Evolutionary conservation across 2,888 invertebrate species (phyloP), one percentile per base, ranked within the genome.

Genomic region (Globia sparganii): DNA sequence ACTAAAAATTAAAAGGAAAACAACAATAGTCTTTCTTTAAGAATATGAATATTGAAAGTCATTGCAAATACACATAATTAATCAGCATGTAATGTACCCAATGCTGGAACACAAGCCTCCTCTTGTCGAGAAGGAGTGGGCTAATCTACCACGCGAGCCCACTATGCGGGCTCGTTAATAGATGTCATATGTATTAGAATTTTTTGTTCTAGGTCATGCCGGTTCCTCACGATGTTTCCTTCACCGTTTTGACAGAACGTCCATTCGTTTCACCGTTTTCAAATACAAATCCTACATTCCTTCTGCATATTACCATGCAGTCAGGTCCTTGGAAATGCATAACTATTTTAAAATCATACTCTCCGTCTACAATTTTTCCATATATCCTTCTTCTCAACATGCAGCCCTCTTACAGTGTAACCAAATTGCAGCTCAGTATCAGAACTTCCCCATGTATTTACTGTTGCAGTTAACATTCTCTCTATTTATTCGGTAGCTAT

Each of bases 341-440:
- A 61, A 9, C 15, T 11, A 1, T 31, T 43, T 18, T 25, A 18
- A 31, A 56, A 43, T 28, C 25, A 46, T 46, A 18, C 18, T n/a
- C 2, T 18, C 34, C n/a, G 15, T 37, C 4, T 21, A n/a, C 18
- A 74, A 53, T 67, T 66, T 65, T 43, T 9, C 1, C 0, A 18
- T 25, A 6, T 67, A 53, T 67, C 73, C n/a, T 40, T 56, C 21
- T 58, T 25, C 43, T 21, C 31, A 31, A 61, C 21, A 34, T 5
- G 18, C 56, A 64, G 18, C 25, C 21, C 2, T 18, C 6, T 31
- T 67, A 6, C 18, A 59, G 18, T 37, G 37, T 31, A 46, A 66
- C 65, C 13, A 65, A 37, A 75, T n/a, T 62, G 34, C 67, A 56
- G 11, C 25, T 67, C 25, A 46, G 46, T 77, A 68, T 56, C 62